Base-by-base conservation (phyloP, 2,888 invertebrate species). In the Tuberolachnus salignus region DNA sequence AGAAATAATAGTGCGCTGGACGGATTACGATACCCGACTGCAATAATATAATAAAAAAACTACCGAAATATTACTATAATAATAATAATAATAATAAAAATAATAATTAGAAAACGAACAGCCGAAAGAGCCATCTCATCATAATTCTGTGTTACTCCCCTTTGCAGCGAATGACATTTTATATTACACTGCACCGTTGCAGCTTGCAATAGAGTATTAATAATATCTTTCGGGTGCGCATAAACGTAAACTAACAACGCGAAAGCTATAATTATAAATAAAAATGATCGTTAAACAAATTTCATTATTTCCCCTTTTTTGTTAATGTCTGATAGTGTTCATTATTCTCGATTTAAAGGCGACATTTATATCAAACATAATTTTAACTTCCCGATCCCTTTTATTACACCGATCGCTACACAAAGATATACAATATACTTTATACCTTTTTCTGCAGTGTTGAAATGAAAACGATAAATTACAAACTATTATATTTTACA, bases 291-390 rank as follows among this genome's bases (percentile, higher is more conserved):
- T 78, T 59, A 49, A 78, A 78, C 57, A 78, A 78, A 67, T 69
- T 57, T 57, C 53, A 42, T 78, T 66, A 69, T 51, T 57, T 42
- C 67, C 44, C 59, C 59, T 78, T 34, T 55, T 67, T 69, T 78
- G 49, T 59, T 66, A 21, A 23, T 11, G 64, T 67, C 23, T 34
- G 75, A 51, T 51, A 55, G 67, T 46, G 75, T 78, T 55, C 46
- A 57, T 78, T 67, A 67, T 67, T 67, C 67, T 67, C 78, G 78
- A 78, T 78, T 78, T 67, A 69, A n/a, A 78, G 57, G 59, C 42
- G 59, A 69, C 78, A 19, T 75, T 75, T 75, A 67, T 67, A 46
- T 57, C 66, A 57, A 57, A 57, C 66, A 46, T 67, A 75, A 66
- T 67, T 74, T 74, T 42, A 73, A 64, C 73, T 64, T 64, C 23